These are phyloP conservation scores for Borostomias antarcticus DNA, from an alignment of 2,797 vertebrate species.

Conservation along the genomic window DNA sequence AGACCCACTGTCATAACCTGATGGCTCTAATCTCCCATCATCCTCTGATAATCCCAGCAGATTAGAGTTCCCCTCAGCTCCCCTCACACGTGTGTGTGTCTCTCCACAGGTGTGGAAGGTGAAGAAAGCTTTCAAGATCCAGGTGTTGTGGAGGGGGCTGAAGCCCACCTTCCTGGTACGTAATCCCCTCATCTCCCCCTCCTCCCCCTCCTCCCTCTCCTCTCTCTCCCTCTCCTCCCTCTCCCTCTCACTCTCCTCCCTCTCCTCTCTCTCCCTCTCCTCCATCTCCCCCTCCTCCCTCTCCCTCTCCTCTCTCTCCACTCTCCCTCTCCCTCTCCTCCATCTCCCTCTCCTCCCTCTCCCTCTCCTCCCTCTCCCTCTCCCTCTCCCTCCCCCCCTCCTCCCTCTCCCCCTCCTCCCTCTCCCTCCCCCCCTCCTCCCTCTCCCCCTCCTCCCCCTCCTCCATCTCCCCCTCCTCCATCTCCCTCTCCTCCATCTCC, in stretches of 20 bases:
- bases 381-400: slow-evolving; percentile 9
- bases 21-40: neutral
- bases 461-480: slow-evolving; percentile 3
- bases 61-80: neutral
- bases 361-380: neutral
- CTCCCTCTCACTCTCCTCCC: neutral
- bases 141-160: slow-evolving; percentile 84
- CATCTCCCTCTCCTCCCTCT: slow-evolving; percentile 5
- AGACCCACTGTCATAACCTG: neutral
- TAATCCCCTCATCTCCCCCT: neutral
- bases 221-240: neutral
- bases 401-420: slow-evolving; percentile 7
- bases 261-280: neutral
- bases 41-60: neutral
- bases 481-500: slow-evolving; percentile 9
- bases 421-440: too few species aligned
- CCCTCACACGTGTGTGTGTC: neutral
- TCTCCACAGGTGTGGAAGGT: slow-evolving; percentile 93
- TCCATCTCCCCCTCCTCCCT: neutral
- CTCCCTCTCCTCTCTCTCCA: too few species aligned
- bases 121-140: slow-evolving; percentile 97
- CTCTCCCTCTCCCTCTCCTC: slow-evolving; percentile 2
- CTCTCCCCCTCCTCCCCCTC: slow-evolving; percentile 8
- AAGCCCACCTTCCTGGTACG: slow-evolving; percentile 78
- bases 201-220: neutral